Evolutionary conservation across 2,888 invertebrate genomes (phyloP).

Genomic region (Mythimna vitellina): DNA sequence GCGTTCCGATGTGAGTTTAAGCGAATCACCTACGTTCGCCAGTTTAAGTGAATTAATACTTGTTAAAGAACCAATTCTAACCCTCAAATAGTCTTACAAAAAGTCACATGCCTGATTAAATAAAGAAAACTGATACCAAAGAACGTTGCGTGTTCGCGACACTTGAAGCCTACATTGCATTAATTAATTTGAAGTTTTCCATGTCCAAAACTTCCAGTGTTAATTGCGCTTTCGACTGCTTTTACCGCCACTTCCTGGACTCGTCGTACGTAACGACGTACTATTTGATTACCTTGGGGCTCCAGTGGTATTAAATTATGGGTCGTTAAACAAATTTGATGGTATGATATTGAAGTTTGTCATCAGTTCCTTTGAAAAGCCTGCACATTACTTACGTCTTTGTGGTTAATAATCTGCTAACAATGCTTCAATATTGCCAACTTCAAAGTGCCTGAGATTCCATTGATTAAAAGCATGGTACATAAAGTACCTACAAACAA

Average conservation of each 20-base stretch:
- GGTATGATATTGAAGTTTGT: conserved; percentile 56
- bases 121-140: conserved; percentile 27
- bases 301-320: conserved; percentile 56
- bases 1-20: too few relatives aligned
- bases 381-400: conserved; percentile 44
- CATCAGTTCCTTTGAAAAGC: conserved; percentile 51
- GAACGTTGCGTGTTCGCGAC: conserved; percentile 77
- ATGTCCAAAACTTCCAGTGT: conserved; percentile 76
- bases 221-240: conserved; percentile 80
- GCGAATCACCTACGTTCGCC: too few relatives aligned
- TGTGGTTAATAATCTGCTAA: conserved; percentile 13
- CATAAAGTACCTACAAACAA: not conserved
- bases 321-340: conserved; percentile 62
- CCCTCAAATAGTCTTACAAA: not conserved
- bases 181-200: conserved; percentile 84
- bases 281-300: conserved; percentile 66
- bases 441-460: not conserved
- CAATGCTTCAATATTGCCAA: not conserved
- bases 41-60: not conserved
- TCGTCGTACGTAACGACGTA: conserved; percentile 61
- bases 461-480: not conserved
- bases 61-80: not conserved
- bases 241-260: conserved; percentile 65
- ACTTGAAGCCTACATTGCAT: conserved; percentile 76
- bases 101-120: conserved; percentile 12